Percentiles rank a stretch among this genome's conserved stretches.
Conservation (phyloP, 2,113 vertebrate species). For the Grus americana region DNA sequence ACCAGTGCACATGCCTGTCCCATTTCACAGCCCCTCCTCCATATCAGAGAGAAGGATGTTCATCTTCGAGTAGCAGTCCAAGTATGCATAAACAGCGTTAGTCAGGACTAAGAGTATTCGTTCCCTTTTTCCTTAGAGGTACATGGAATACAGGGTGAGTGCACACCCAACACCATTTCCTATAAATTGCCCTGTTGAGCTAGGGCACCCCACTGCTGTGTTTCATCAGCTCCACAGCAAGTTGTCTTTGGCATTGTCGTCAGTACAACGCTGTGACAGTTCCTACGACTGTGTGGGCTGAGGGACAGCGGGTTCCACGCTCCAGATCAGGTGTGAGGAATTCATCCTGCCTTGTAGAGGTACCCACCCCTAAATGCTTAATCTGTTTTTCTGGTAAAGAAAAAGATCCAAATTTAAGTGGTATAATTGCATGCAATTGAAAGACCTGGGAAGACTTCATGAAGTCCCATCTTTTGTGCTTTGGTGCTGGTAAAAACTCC, state of each 20-base stretch:
- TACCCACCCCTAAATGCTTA: not conserved
- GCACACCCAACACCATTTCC: not conserved
- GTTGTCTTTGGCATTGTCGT: not conserved
- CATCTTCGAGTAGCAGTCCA: not conserved
- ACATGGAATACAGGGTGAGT: not conserved
- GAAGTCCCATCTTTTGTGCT: not conserved
- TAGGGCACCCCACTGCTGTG: not conserved
- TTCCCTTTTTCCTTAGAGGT: not conserved
- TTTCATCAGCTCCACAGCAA: not conserved
- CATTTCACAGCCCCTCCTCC: not conserved
- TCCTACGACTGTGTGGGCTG: not conserved
- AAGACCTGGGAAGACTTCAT: not conserved
- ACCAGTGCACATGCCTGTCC: not conserved
- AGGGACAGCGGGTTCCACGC: rapidly evolving
- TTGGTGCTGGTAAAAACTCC: not conserved
- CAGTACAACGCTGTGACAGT: not conserved
- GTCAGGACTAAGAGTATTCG: not conserved
- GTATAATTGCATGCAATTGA: not conserved
- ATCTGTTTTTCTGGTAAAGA: not conserved
- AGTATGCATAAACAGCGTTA: not conserved
- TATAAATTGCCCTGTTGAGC: not conserved
- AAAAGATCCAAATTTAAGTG: not conserved
- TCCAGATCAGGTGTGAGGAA: not conserved
- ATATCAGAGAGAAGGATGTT: not conserved
- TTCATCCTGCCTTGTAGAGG: not conserved